These are phyloP conservation scores for Bombus confusus DNA, from an alignment of 1,140 invertebrate species.

Conservation along the genomic window DNA sequence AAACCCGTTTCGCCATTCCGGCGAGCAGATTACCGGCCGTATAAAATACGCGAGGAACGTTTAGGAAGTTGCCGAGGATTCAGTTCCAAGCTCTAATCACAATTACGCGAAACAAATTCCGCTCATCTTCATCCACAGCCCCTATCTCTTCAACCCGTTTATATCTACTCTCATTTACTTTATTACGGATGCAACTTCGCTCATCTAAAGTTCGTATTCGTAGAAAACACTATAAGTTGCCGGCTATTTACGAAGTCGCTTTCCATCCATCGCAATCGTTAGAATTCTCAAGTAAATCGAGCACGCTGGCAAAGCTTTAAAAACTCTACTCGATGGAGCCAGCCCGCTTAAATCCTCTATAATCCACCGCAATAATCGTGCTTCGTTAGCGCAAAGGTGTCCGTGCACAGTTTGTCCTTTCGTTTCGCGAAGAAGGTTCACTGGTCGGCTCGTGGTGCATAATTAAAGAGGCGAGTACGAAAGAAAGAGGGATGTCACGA, in stretches of 20 bases:
- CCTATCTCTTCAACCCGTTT: not conserved
- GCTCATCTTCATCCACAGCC: not conserved
- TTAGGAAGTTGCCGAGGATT: constrained; percentile 2
- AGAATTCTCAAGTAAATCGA: not conserved
- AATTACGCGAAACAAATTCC: constrained; percentile 29
- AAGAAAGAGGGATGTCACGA: not conserved
- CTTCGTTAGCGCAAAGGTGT: not conserved
- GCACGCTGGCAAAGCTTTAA: not conserved
- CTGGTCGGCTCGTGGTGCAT: constrained; percentile 13
- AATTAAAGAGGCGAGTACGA: constrained; percentile 13
- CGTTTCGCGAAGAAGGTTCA: not conserved
- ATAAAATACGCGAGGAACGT: constrained; percentile 1
- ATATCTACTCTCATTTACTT: not conserved
- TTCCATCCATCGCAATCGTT: too few relatives aligned
- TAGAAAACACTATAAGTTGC: not conserved
- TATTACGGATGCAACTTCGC: not conserved
- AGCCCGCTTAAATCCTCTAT: too few relatives aligned
- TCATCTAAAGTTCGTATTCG: not conserved
- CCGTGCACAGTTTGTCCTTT: not conserved
- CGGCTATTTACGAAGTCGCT: not conserved
- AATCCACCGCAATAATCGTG: not conserved
- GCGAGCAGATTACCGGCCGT: not conserved
- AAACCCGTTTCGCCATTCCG: not conserved
- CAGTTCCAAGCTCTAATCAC: constrained; percentile 5
- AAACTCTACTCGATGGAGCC: not conserved